Percentiles rank a stretch among this genome's conserved stretches.
Conservation (phyloP, 2,113 vertebrate species). For the Brachypteracias leptosomus region DNA sequence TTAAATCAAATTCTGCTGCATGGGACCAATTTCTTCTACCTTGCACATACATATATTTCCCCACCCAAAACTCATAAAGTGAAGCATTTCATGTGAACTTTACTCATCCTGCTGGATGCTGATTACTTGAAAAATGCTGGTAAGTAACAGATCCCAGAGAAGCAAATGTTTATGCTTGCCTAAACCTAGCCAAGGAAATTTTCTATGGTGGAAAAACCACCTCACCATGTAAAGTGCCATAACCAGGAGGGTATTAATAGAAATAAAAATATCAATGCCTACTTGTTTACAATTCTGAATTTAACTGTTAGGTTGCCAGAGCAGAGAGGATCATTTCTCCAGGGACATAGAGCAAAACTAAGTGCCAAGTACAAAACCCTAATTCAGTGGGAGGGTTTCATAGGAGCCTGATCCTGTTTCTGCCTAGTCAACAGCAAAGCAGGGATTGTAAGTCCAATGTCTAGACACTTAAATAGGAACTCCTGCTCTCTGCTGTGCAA, state of each 20-base stretch:
- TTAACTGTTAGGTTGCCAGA: conserved; percentile 40
- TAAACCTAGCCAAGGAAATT: conserved; percentile 73
- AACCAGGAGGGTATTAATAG: conserved; percentile 69
- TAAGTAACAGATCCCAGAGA: conserved; percentile 67
- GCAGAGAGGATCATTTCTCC: not conserved
- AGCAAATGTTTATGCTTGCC: conserved; percentile 70
- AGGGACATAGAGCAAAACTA: not conserved
- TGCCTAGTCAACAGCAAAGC: not conserved
- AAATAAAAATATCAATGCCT: conserved; percentile 61
- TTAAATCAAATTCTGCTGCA: not conserved
- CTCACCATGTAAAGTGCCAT: conserved; percentile 54
- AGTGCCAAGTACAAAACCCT: not conserved
- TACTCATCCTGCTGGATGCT: conserved; percentile 40
- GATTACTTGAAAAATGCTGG: conserved; percentile 62
- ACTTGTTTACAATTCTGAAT: conserved; percentile 40
- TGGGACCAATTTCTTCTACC: not conserved
- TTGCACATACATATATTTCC: not conserved
- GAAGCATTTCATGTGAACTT: conserved; percentile 40
- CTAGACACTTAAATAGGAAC: not conserved
- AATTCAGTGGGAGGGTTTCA: not conserved
- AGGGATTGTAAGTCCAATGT: not conserved
- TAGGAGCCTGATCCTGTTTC: not conserved
- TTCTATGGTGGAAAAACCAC: conserved; percentile 74
- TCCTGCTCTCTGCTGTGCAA: not conserved
- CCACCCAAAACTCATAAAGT: not conserved